phyloP scores from a whole-genome alignment of 2,113 vertebrate genomes.

The Plecturocebus donacophilus region DNA sequence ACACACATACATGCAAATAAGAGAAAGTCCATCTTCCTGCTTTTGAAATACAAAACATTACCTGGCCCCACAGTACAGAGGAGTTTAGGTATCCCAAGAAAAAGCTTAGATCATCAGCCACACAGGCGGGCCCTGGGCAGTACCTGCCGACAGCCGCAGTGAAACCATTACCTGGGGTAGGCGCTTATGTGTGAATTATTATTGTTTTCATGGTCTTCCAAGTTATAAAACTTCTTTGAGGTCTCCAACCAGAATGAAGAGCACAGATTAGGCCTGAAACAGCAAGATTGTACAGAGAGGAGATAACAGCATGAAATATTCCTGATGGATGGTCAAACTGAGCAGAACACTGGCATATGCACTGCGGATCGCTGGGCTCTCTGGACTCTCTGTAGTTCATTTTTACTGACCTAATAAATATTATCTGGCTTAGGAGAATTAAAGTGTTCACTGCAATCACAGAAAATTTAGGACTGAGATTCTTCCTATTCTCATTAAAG shows the following conservation, averaged over 20 bases:
- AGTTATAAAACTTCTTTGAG: background rate
- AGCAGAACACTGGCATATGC: background rate
- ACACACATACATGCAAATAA: background rate
- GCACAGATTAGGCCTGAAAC: background rate
- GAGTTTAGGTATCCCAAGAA: constrained; percentile 60
- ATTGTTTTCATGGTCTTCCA: constrained; percentile 12
- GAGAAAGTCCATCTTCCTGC: constrained; percentile 65
- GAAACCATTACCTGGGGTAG: background rate
- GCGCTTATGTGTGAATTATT: background rate
- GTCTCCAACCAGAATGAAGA: background rate
- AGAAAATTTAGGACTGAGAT: background rate
- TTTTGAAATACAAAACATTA: constrained; percentile 61
- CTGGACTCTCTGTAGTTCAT: background rate
- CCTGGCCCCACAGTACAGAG: constrained; percentile 7
- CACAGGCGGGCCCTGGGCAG: constrained; percentile 41
- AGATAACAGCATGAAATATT: background rate
- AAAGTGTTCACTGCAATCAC: background rate
- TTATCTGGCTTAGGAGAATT: background rate
- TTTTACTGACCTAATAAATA: background rate
- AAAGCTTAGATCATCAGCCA: constrained; percentile 24
- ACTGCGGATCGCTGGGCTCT: background rate
- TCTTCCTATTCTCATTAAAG: background rate
- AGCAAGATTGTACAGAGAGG: background rate
- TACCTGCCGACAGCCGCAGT: constrained; percentile 34
- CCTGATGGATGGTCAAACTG: background rate